Conservation (phyloP, 1,140 invertebrate genomes). For the Centruroides sculpturatus region DNA sequence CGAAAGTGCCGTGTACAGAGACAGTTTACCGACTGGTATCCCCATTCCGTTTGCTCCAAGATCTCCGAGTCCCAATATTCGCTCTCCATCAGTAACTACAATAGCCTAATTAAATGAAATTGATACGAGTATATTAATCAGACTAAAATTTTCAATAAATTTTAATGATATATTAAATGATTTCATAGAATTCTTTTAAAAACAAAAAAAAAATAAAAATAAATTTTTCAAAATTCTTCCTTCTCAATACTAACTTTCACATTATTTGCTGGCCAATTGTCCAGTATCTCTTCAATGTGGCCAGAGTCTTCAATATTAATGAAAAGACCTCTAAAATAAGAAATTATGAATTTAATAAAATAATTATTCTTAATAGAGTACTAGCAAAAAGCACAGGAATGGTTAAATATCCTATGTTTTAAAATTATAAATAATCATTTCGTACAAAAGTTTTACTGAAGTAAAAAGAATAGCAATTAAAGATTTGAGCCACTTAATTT, state of each 20-base stretch:
- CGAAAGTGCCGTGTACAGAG: constrained; percentile 81
- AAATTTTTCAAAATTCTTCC: no score
- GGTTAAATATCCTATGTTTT: no score
- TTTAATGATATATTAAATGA: neutral
- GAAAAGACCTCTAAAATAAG: constrained; percentile 54
- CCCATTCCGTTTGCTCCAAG: constrained; percentile 90
- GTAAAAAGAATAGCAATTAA: no score
- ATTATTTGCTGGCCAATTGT: constrained; percentile 74
- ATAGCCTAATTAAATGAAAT: constrained; percentile 48
- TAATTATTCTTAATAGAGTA: no score
- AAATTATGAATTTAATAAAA: neutral
- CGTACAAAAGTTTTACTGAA: no score
- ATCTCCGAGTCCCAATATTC: constrained; percentile 87
- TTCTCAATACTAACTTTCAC: constrained; percentile 38
- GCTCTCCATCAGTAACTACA: constrained; percentile 87
- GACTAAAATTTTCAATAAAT: neutral
- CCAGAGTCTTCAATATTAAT: constrained; percentile 93
- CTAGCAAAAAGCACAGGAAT: no score
- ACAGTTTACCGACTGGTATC: constrained; percentile 86
- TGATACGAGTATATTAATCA: neutral
- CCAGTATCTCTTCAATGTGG: constrained; percentile 58
- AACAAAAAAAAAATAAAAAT: neutral
- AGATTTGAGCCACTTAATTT: no score
- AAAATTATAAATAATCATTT: no score
- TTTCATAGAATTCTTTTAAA: neutral